Base-by-base conservation (phyloP, 2,888 invertebrate genomes). In the Phengaris alcon region DNA sequence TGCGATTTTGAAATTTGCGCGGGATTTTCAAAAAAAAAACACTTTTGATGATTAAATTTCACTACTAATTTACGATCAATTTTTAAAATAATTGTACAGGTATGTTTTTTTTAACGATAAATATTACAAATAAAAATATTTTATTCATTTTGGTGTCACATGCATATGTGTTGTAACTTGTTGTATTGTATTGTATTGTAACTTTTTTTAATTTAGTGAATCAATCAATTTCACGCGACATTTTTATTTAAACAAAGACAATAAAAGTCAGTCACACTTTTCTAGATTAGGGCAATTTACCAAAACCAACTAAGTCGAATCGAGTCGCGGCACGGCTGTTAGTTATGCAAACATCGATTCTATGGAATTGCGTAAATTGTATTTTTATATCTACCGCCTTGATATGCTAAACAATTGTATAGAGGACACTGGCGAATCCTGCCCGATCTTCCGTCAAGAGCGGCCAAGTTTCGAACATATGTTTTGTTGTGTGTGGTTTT, bases 241-340 rank as follows among this genome's bases (percentile, higher is more conserved):
- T 35, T 64, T 44, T 64, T 35, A 35, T 64, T 35, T 64, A 64
- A 44, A 35, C 64, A 51, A 48, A 70, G 51, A 70, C 15, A 15
- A 48, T 70, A 64, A 64, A 35, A 64, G 64, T 69, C 51, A 69
- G 69, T 70, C 70, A 70, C 70, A 70, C 70, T 70, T 70, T 70
- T 70, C 15, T 15, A 51, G 15, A 70, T 70, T 70, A 51, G 51
- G n/a, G 70, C 51, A 51, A 51, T 70, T 51, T 48, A 51, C 10
- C 70, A 70, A 70, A 70, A 51, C 48, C 70, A 51, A 70, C 70
- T 70, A 70, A 70, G 51, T 70, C 70, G 70, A 70, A 70, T 70
- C 22, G 48, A 10, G 22, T 15, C 70, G 69, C 69, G 51, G 51
- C 51, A 10, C 22, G 70, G 51, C 70, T 51, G 48, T 70, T 70